phyloP scores from a whole-genome alignment of 2,888 invertebrate genomes.

The Acanthopleura granulata region DNA sequence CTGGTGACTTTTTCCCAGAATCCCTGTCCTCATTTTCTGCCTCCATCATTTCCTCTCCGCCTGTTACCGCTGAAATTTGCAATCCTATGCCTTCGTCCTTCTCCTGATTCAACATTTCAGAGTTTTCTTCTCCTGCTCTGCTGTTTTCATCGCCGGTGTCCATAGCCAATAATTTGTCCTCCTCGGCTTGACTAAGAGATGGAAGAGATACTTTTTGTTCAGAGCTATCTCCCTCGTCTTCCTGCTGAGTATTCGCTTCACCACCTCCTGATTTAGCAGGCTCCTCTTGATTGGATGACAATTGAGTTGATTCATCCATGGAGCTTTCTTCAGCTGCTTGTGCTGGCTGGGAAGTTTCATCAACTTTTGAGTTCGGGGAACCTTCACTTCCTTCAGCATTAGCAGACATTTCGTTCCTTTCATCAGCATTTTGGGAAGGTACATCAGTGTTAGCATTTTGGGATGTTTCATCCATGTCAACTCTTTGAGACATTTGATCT shows the following conservation, averaged over 20 bases:
- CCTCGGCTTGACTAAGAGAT: background rate
- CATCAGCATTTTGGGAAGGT: no score
- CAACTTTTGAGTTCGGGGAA: no score
- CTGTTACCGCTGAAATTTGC: slow-evolving; percentile 43
- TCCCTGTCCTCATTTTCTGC: background rate
- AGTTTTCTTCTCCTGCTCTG: no score
- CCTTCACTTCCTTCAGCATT: no score
- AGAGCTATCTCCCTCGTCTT: background rate
- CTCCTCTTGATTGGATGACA: background rate
- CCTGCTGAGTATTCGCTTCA: background rate
- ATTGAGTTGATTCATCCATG: background rate
- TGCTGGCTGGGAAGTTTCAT: no score
- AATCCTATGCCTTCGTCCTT: slow-evolving; percentile 28
- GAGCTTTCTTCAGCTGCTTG: no score
- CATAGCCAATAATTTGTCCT: background rate
- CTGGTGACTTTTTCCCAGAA: background rate
- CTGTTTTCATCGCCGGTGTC: no score
- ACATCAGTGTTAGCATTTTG: no score
- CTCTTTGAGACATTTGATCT: no score
- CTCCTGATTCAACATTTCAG: background rate
- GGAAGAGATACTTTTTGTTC: background rate
- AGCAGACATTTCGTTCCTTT: no score
- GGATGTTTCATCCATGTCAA: no score
- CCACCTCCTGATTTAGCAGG: slow-evolving; percentile 14
- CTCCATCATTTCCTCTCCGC: slow-evolving; percentile 30